phyloP scores from a whole-genome alignment of 2,797 vertebrate species.

The Poecilia gillii region DNA sequence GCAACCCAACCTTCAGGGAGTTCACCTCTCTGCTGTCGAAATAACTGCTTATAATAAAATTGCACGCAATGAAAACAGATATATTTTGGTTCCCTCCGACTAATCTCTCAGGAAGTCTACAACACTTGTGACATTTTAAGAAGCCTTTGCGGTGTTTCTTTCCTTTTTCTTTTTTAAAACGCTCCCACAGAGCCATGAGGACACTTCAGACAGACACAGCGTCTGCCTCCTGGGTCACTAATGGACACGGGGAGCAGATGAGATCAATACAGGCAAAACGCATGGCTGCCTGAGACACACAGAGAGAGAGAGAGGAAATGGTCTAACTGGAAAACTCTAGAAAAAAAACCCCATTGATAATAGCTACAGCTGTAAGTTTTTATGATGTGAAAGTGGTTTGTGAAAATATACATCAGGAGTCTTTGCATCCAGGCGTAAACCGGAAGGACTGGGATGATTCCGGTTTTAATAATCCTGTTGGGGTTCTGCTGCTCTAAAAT shows the following conservation, averaged over 20 bases:
- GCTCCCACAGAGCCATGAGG: slow-evolving; percentile 17
- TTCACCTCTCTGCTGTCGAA: neutral
- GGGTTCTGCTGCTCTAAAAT: neutral
- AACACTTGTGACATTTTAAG: slow-evolving; percentile 34
- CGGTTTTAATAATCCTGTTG: neutral
- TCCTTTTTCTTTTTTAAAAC: slow-evolving; percentile 6
- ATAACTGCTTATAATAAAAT: neutral
- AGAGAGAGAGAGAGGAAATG: slow-evolving; percentile 30
- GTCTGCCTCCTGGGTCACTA: slow-evolving; percentile 82
- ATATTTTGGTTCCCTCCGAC: slow-evolving; percentile 17
- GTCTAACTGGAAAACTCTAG: slow-evolving; percentile 51
- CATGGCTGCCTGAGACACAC: slow-evolving; percentile 65
- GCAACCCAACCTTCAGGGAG: neutral
- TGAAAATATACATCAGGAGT: neutral
- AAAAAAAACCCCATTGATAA: slow-evolving; percentile 34
- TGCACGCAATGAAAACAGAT: neutral
- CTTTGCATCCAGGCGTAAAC: neutral
- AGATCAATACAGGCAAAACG: slow-evolving; percentile 78
- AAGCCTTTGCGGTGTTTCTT: slow-evolving; percentile 6
- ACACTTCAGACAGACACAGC: slow-evolving; percentile 70
- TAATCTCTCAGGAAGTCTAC: slow-evolving; percentile 5
- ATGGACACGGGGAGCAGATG: slow-evolving; percentile 78
- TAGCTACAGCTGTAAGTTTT: slow-evolving; percentile 27
- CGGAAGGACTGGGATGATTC: neutral
- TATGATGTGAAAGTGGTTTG: neutral